Conservation (phyloP, 2,113 vertebrate genomes). For the Phalacrocorax brasilianus region DNA sequence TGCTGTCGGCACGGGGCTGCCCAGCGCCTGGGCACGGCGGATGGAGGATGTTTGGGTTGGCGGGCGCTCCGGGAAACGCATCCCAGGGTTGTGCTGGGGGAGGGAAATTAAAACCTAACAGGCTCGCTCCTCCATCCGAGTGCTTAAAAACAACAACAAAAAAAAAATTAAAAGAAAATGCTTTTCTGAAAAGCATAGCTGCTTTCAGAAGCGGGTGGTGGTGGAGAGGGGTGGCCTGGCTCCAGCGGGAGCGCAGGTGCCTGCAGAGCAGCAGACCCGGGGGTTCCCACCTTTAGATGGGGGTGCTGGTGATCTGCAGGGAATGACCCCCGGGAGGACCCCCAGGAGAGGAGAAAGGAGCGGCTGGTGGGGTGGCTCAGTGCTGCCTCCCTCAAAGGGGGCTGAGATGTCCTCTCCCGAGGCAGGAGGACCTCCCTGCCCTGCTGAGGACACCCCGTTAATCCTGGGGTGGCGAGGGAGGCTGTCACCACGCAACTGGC, state of each 20-base stretch:
- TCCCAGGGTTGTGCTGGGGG: background rate
- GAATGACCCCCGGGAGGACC: background rate
- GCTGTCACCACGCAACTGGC: too few relatives aligned
- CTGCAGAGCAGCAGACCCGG: background rate
- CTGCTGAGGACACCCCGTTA: background rate
- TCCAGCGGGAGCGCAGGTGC: background rate
- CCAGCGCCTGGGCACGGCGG: accelerated
- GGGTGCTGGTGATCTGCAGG: background rate
- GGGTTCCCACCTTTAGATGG: background rate
- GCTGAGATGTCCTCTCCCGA: background rate
- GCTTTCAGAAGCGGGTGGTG: background rate
- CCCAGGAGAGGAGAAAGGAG: background rate
- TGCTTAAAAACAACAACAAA: background rate
- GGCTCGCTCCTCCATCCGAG: background rate
- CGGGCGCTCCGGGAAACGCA: background rate
- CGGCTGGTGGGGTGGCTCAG: background rate
- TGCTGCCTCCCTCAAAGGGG: background rate
- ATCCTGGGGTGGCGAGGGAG: background rate
- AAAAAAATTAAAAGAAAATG: background rate
- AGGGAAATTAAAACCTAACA: background rate
- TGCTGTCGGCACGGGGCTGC: background rate
- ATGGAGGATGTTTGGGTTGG: conserved; percentile 52
- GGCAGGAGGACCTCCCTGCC: background rate
- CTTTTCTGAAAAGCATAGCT: background rate
- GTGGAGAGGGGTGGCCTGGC: background rate